Conservation (phyloP, 2,113 vertebrate species). For the Ailuropoda melanoleuca region DNA sequence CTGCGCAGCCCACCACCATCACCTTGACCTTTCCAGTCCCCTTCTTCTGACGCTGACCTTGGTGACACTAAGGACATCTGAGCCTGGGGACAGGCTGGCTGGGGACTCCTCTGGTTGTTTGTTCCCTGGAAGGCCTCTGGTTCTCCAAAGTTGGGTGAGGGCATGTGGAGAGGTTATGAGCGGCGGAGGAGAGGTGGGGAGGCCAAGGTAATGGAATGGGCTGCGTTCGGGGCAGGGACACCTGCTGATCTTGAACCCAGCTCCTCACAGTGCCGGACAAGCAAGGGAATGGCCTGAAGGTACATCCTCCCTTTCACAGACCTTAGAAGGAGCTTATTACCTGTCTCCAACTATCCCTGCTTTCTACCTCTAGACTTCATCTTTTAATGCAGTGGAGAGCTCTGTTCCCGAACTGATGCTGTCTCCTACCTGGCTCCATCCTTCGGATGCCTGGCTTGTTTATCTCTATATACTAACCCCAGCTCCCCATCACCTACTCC, state of each 20-base stretch:
- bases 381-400: not conserved
- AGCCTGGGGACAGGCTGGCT: not conserved
- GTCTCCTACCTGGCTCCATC: not conserved
- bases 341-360: not conserved
- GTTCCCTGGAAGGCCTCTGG: not conserved
- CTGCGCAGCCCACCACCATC: not conserved
- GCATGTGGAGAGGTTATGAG: not conserved
- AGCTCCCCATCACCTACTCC: not conserved
- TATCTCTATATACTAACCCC: not conserved
- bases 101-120: not conserved
- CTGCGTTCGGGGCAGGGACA: not conserved
- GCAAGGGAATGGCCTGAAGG: not conserved
- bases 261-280: not conserved
- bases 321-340: not conserved
- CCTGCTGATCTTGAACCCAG: not conserved
- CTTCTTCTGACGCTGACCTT: not conserved
- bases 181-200: not conserved
- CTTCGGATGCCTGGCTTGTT: not conserved
- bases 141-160: not conserved
- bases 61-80: not conserved
- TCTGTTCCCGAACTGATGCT: not conserved
- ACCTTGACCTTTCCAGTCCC: not conserved
- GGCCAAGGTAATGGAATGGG: not conserved
- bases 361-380: not conserved
- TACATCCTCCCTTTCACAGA: no score